These are phyloP conservation scores for Acleris emargana DNA, from an alignment of 2,888 invertebrate species.

Conservation along the genomic window DNA sequence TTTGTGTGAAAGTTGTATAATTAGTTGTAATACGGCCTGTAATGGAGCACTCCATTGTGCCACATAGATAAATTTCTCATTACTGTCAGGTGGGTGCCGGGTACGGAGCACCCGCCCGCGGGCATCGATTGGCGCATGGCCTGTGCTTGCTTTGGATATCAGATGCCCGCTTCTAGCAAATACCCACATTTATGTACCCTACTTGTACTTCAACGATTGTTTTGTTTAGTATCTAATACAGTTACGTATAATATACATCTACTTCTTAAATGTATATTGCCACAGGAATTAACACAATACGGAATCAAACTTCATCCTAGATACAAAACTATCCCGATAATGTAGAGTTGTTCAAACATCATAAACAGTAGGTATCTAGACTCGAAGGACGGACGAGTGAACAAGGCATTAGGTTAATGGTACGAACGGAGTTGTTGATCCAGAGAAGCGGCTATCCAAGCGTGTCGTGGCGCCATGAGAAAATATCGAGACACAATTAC, in stretches of 20 bases:
- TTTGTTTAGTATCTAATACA: slow-evolving; percentile 1
- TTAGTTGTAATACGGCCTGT: slow-evolving; percentile 26
- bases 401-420: slow-evolving; percentile 78
- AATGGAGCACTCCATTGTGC: slow-evolving; percentile 50
- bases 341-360: neutral
- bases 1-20: slow-evolving; percentile 32
- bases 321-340: too few relatives aligned
- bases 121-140: slow-evolving; percentile 43
- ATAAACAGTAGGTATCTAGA: slow-evolving; percentile 31
- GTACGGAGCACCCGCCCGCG: slow-evolving; percentile 41
- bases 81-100: slow-evolving; percentile 46
- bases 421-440: slow-evolving; percentile 64
- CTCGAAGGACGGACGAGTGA: slow-evolving; percentile 64
- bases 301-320: too few relatives aligned
- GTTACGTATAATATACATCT: neutral
- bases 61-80: slow-evolving; percentile 61
- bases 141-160: slow-evolving; percentile 42
- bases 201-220: slow-evolving; percentile 24
- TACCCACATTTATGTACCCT: slow-evolving; percentile 27
- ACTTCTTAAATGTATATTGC: too few relatives aligned
- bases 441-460: slow-evolving; percentile 50
- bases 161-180: slow-evolving; percentile 38
- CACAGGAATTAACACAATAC: too few relatives aligned
- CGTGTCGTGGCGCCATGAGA: slow-evolving; percentile 44
- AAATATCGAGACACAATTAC: slow-evolving; percentile 31